These are phyloP conservation scores for Conops quadrifasciatus DNA, from an alignment of 2,888 invertebrate genomes.

Conservation along the genomic window DNA sequence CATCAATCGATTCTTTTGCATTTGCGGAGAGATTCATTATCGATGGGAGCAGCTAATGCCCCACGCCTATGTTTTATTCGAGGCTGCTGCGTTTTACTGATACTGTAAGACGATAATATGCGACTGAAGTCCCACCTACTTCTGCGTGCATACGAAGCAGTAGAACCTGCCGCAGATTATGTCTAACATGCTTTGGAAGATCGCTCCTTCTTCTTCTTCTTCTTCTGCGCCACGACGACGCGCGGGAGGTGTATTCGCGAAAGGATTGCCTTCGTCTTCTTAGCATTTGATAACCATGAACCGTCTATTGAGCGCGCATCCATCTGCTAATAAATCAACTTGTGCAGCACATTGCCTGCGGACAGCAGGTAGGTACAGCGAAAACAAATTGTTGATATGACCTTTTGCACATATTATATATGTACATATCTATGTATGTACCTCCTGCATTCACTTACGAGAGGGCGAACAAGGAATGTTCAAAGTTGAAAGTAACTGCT, in stretches of 20 bases:
- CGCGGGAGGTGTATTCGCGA: conserved; percentile 16
- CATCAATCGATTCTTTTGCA: too few species aligned
- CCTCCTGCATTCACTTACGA: background rate
- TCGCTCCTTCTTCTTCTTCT: conserved; percentile 1
- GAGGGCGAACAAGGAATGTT: too few species aligned
- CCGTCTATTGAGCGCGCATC: conserved; percentile 21
- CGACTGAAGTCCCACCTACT: conserved; percentile 23
- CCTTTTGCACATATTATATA: conserved; percentile 7
- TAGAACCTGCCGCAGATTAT: conserved; percentile 3
- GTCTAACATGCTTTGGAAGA: conserved; percentile 4
- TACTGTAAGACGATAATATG: conserved; percentile 18
- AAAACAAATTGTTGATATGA: conserved; percentile 29
- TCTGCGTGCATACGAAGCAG: conserved; percentile 16
- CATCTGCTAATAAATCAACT: conserved; percentile 28
- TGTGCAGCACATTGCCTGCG: conserved; percentile 23
- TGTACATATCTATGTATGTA: background rate
- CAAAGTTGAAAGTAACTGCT: too few species aligned
- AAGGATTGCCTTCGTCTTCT: background rate
- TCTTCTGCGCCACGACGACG: too few species aligned
- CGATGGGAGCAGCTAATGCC: conserved; percentile 63
- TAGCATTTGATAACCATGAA: conserved; percentile 13
- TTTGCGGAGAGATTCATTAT: conserved; percentile 56
- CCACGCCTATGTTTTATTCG: conserved; percentile 61
- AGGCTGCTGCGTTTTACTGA: conserved; percentile 6
- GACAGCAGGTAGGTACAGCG: conserved; percentile 21